A percentile compares a stretch with the other conserved stretches of the same genome.
Conservation (phyloP, 64 coral and sea anemone species). For the Pocillopora damicornis region DNA sequence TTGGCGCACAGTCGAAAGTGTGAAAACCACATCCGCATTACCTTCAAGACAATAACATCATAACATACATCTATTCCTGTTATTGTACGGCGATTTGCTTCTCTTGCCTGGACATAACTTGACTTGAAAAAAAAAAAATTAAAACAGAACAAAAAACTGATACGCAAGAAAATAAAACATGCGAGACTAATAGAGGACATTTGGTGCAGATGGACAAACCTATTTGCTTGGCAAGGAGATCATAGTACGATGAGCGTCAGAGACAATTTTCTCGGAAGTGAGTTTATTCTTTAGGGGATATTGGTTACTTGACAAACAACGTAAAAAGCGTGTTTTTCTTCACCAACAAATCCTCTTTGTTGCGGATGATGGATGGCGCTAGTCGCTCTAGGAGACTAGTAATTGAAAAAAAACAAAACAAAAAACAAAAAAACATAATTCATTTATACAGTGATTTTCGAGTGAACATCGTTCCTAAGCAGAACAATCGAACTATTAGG, state of each 20-base stretch:
- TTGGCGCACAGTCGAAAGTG: conserved; percentile 7
- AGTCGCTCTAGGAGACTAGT: not conserved
- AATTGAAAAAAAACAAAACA: conserved; percentile 4
- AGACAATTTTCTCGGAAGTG: not conserved
- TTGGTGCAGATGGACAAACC: not conserved
- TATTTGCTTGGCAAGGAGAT: not conserved
- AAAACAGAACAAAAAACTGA: not conserved
- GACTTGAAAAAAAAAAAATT: not conserved
- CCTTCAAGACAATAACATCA: not conserved
- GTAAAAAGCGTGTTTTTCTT: not conserved
- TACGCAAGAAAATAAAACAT: no score
- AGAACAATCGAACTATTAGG: not conserved
- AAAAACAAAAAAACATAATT: not conserved
- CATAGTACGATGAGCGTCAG: not conserved
- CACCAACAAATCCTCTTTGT: not conserved
- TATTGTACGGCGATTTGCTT: not conserved
- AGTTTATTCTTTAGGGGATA: not conserved
- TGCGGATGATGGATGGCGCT: conserved; percentile 12
- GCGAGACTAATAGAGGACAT: no score
- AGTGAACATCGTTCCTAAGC: not conserved
- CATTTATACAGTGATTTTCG: not conserved
- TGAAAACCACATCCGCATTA: conserved; percentile 23
- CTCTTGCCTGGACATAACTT: not conserved
- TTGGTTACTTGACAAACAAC: conserved; percentile 17
- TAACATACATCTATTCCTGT: conserved; percentile 4